Evolutionary conservation across 2,113 vertebrate species (phyloP).

Genomic region (Syngnathoides biaculeatus): DNA sequence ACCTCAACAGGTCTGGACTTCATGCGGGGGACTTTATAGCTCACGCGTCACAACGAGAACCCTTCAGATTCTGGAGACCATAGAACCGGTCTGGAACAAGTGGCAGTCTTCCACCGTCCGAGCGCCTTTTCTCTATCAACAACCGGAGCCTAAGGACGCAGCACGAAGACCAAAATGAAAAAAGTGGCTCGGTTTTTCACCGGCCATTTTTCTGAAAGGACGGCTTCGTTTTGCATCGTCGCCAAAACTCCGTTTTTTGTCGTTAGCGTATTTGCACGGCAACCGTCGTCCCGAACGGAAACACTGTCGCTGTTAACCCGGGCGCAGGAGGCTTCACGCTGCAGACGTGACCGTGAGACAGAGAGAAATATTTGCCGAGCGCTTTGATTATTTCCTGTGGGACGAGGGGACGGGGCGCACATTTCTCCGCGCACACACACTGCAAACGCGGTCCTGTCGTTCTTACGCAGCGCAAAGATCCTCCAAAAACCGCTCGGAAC

Average conservation of each 20-base stretch:
- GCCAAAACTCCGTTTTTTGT: background rate
- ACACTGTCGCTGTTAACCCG: constrained; percentile 18
- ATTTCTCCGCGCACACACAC: constrained; percentile 11
- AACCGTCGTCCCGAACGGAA: background rate
- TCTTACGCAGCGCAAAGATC: constrained; percentile 4
- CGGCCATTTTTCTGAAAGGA: too few species aligned
- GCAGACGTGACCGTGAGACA: constrained; percentile 24
- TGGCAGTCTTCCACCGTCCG: background rate
- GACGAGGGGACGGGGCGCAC: constrained; percentile 28
- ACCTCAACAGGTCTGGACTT: too few species aligned
- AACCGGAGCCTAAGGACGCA: too few species aligned
- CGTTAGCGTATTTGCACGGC: background rate
- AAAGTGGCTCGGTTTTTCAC: background rate
- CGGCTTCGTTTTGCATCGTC: too few species aligned
- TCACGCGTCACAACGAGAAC: too few species aligned
- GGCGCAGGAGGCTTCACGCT: constrained; percentile 27
- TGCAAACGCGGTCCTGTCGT: constrained; percentile 5
- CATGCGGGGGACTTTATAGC: too few species aligned
- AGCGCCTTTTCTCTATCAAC: background rate
- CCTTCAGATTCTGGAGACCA: too few species aligned
- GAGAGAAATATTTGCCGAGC: constrained; percentile 59
- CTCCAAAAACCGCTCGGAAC: background rate
- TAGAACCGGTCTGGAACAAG: background rate
- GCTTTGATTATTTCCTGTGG: constrained; percentile 67
- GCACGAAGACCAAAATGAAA: background rate